Conservation (phyloP, 2,888 invertebrate species). For the Erynnis tages region DNA sequence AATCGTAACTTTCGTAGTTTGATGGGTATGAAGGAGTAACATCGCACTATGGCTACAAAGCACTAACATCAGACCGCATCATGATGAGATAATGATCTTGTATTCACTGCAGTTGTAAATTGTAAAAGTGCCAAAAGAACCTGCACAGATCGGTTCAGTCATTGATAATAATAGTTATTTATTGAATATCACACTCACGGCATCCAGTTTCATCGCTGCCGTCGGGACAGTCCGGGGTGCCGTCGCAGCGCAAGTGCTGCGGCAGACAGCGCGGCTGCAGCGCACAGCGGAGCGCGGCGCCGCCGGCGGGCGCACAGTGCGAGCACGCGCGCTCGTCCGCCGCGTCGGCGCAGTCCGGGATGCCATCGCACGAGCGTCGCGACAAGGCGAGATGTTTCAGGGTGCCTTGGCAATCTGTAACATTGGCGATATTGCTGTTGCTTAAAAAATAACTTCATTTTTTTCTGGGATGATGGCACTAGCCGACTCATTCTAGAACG, state of each 20-base stretch:
- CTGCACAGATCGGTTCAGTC: too few relatives aligned
- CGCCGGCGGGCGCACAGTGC: constrained; percentile 87
- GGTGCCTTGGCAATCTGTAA: constrained; percentile 86
- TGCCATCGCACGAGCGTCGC: constrained; percentile 91
- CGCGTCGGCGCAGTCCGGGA: constrained; percentile 92
- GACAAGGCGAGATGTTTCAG: constrained; percentile 88
- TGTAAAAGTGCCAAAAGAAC: too few relatives aligned
- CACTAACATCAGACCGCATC: too few relatives aligned
- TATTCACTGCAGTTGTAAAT: too few relatives aligned
- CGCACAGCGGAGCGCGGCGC: constrained; percentile 87
- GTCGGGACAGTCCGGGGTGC: constrained; percentile 91
- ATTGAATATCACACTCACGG: constrained; percentile 82
- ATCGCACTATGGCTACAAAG: too few relatives aligned
- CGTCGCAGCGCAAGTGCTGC: constrained; percentile 88
- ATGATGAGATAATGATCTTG: too few relatives aligned
- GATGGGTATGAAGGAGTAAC: too few relatives aligned
- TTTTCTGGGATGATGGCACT: too few relatives aligned
- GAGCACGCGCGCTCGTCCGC: constrained; percentile 90
- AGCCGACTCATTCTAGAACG: too few relatives aligned
- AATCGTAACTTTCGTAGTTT: too few relatives aligned
- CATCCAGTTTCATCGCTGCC: constrained; percentile 93
- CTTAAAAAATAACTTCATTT: too few relatives aligned
- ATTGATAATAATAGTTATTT: not conserved
- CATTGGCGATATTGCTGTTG: too few relatives aligned
- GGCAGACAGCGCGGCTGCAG: constrained; percentile 89